These are phyloP conservation scores for Crossocerus cetratus DNA, from an alignment of 2,888 invertebrate species.

Conservation along the genomic window DNA sequence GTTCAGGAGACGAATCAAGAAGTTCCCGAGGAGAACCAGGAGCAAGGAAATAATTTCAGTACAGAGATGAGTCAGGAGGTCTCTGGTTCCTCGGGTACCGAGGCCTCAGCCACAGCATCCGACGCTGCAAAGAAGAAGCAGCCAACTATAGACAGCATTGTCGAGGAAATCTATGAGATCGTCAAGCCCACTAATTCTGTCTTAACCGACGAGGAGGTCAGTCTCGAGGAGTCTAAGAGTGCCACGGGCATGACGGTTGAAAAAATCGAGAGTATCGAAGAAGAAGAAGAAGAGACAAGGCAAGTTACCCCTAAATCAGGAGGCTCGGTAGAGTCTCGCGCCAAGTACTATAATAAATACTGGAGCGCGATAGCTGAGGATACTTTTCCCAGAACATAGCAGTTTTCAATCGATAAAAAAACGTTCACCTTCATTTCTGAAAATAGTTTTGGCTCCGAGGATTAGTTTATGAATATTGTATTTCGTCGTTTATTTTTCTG, in stretches of 20 bases:
- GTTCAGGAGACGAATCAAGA: slow-evolving; percentile 52
- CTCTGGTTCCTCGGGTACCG: neutral
- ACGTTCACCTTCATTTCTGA: no score
- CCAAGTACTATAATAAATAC: no score
- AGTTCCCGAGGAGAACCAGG: slow-evolving; percentile 34
- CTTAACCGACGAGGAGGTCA: slow-evolving; percentile 31
- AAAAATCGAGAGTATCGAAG: slow-evolving; percentile 59
- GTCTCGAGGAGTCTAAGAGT: slow-evolving; percentile 41
- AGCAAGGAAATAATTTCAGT: neutral
- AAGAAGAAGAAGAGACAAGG: slow-evolving; percentile 68
- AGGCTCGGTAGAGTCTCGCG: no score
- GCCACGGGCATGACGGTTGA: slow-evolving; percentile 30
- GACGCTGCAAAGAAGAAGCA: slow-evolving; percentile 34
- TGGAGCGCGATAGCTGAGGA: no score
- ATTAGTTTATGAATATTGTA: no score
- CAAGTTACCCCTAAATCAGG: no score
- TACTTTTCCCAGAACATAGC: no score
- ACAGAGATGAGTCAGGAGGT: neutral
- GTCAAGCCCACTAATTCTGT: slow-evolving; percentile 52
- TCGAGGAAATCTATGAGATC: slow-evolving; percentile 61
- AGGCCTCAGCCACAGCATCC: neutral
- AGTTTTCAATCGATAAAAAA: no score
- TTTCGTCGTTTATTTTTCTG: no score
- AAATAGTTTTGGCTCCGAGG: no score
- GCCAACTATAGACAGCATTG: slow-evolving; percentile 62